Evolutionary conservation across 2,797 vertebrate species (phyloP).

Genomic region (Garrulus glandarius): DNA sequence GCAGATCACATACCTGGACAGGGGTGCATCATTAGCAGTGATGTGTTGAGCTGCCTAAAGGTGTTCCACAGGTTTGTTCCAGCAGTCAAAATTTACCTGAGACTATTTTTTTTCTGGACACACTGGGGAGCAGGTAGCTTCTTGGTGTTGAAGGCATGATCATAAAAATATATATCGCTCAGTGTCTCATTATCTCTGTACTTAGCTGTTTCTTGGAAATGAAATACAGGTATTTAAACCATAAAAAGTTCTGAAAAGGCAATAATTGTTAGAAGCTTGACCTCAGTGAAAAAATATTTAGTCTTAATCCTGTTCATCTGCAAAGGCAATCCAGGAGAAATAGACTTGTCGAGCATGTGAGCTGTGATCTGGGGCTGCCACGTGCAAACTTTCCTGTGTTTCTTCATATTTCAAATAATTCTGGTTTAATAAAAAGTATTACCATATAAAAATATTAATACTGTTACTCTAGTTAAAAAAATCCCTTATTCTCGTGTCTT

Average conservation of each 20-base stretch:
- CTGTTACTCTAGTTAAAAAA: not conserved
- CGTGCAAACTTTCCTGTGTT: not conserved
- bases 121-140: not conserved
- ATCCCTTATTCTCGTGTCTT: rapidly evolving
- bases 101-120: not conserved
- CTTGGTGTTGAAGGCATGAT: not conserved
- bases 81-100: not conserved
- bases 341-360: not conserved
- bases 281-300: not conserved
- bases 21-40: rapidly evolving
- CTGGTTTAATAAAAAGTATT: not conserved
- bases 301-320: not conserved
- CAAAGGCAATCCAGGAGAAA: not conserved
- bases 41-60: not conserved
- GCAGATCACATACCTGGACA: not conserved
- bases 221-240: not conserved
- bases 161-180: not conserved
- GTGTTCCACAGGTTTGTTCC: not conserved
- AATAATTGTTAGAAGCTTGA: not conserved
- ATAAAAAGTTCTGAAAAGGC: not conserved
- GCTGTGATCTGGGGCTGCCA: not conserved
- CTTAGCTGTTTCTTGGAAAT: not conserved
- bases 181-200: not conserved
- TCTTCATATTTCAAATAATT: not conserved
- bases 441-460: not conserved